Percentiles rank a stretch among this genome's conserved stretches.
These are phyloP conservation scores for Myiothlypis chrysogaster DNA, from an alignment of 2,797 vertebrate species.

Conservation along the genomic window DNA sequence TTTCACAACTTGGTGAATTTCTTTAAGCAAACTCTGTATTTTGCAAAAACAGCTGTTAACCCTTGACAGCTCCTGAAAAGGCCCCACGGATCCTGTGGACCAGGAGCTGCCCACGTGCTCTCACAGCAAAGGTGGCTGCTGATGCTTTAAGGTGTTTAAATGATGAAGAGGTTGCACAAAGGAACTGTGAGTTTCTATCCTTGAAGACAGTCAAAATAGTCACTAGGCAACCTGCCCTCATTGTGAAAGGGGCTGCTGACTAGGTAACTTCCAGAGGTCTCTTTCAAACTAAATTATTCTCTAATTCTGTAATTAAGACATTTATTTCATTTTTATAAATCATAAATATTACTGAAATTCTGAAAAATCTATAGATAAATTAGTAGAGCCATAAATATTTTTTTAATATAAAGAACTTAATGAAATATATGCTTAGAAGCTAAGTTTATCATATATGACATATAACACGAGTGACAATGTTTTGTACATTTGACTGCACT, in stretches of 20 bases:
- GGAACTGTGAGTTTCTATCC: background rate
- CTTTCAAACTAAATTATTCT: background rate
- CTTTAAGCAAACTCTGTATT: background rate
- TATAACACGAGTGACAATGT: background rate
- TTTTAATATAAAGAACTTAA: background rate
- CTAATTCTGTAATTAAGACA: background rate
- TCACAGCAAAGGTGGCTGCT: background rate
- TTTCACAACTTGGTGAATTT: background rate
- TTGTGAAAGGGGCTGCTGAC: background rate
- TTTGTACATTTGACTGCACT: background rate
- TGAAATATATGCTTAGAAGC: background rate
- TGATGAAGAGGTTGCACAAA: background rate
- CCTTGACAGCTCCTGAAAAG: background rate
- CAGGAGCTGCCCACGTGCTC: background rate
- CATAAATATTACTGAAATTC: conserved; percentile 7
- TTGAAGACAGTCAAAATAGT: background rate
- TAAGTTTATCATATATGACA: background rate
- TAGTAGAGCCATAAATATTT: background rate
- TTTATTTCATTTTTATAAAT: conserved; percentile 6
- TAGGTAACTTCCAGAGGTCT: background rate
- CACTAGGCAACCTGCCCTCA: background rate
- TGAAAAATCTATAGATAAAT: conserved; percentile 19
- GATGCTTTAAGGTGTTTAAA: background rate
- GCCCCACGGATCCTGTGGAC: fast-evolving
- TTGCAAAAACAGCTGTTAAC: background rate